Conservation (phyloP, 2,113 vertebrate genomes). For the Ophiodon elongatus region DNA sequence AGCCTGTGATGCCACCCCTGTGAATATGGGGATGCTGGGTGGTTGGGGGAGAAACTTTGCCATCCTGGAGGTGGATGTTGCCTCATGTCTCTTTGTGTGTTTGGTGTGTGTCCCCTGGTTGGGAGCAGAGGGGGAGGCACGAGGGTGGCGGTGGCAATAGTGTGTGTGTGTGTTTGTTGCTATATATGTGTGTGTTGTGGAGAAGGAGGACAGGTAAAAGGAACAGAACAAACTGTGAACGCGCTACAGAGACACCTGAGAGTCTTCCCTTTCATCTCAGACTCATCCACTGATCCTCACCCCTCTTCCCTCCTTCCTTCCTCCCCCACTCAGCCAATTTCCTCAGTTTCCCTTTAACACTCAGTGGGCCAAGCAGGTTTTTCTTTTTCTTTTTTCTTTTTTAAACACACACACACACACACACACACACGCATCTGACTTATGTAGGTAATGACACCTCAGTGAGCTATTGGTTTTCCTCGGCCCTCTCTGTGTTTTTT, state of each 20-base stretch:
- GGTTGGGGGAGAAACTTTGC: constrained; percentile 75
- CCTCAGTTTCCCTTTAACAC: constrained; percentile 67
- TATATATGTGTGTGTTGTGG: constrained; percentile 30
- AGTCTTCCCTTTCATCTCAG: constrained; percentile 68
- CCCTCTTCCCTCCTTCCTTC: constrained; percentile 21
- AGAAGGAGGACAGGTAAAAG: constrained; percentile 72
- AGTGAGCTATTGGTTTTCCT: constrained; percentile 82
- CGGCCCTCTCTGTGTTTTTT: constrained; percentile 76
- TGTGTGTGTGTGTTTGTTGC: constrained; percentile 27
- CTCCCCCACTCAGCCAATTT: constrained; percentile 68
- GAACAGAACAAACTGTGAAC: constrained; percentile 62
- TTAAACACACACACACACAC: constrained; percentile 50
- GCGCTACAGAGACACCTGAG: constrained; percentile 58
- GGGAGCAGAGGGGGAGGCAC: constrained; percentile 52
- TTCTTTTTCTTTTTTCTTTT: constrained; percentile 23
- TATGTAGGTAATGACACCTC: constrained; percentile 84
- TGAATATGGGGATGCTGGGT: constrained; percentile 68
- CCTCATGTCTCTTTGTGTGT: constrained; percentile 81
- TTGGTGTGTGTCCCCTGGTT: constrained; percentile 76
- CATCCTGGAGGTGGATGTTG: constrained; percentile 82
- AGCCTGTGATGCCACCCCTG: constrained; percentile 80
- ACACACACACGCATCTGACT: constrained; percentile 70
- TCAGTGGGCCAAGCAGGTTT: constrained; percentile 40
- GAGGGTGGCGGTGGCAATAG: constrained; percentile 57
- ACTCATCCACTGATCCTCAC: constrained; percentile 68